Evolutionary conservation across 2,888 invertebrate species (phyloP).

Genomic region (Sphaerophoria rueppellii): DNA sequence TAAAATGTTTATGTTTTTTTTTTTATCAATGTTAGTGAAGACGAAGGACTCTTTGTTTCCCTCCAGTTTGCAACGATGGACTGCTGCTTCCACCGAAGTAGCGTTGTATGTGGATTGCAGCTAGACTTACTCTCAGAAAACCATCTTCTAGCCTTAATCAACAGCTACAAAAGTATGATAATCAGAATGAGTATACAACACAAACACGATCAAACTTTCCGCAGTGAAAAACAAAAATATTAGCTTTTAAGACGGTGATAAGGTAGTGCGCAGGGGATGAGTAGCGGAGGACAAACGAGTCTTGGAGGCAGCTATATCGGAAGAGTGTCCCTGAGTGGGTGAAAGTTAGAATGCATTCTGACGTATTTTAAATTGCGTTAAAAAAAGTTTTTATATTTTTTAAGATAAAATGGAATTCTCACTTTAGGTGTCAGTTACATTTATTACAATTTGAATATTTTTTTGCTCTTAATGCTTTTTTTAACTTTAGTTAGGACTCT

Average conservation of each 20-base stretch:
- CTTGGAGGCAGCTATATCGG: background rate
- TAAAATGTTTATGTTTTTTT: slow-evolving; percentile 23
- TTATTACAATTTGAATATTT: slow-evolving; percentile 55
- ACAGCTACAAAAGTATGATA: slow-evolving; percentile 45
- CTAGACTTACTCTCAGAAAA: background rate
- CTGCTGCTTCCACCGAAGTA: background rate
- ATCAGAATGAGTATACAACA: slow-evolving; percentile 54
- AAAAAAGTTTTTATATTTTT: slow-evolving; percentile 36
- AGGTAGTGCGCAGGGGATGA: background rate
- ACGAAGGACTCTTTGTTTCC: slow-evolving; percentile 22
- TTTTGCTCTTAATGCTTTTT: too few species aligned
- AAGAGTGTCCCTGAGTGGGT: background rate
- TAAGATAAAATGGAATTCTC: slow-evolving; percentile 35
- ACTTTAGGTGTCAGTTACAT: slow-evolving; percentile 52
- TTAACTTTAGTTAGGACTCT: too few species aligned
- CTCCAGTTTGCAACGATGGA: background rate
- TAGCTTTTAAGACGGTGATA: slow-evolving; percentile 39
- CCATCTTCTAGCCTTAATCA: slow-evolving; percentile 49
- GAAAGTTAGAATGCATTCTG: slow-evolving; percentile 41
- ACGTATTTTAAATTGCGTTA: slow-evolving; percentile 65
- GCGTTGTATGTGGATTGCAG: background rate
- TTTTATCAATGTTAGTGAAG: background rate
- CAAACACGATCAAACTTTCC: slow-evolving; percentile 53
- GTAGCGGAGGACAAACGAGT: background rate
- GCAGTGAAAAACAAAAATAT: slow-evolving; percentile 47